Evolutionary conservation across 2,113 vertebrate species (phyloP).

Genomic region (Myrmecobius fasciatus): DNA sequence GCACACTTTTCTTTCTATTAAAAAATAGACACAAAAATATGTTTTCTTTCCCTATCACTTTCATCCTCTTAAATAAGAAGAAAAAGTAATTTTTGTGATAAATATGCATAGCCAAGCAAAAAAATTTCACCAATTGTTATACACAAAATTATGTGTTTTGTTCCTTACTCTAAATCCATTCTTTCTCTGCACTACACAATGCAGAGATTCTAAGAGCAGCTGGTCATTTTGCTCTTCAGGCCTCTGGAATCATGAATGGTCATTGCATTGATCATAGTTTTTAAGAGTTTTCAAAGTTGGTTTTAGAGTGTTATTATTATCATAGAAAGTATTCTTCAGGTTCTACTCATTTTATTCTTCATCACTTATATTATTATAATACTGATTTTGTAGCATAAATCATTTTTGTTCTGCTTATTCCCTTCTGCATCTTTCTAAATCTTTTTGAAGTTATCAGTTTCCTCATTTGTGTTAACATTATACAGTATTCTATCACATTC

Average conservation of each 20-base stretch:
- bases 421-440: neutral
- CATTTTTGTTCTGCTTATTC: neutral
- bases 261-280: neutral
- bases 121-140: too few relatives aligned
- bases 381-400: neutral
- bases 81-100: too few relatives aligned
- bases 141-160: too few relatives aligned
- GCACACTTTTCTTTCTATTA: neutral
- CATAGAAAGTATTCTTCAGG: neutral
- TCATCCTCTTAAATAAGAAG: too few relatives aligned
- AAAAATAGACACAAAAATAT: neutral
- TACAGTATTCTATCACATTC: neutral
- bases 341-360: neutral
- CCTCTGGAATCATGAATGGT: neutral
- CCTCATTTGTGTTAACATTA: neutral
- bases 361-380: neutral
- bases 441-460: neutral
- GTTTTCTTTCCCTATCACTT: too few relatives aligned
- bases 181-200: too few relatives aligned
- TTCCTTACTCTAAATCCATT: too few relatives aligned
- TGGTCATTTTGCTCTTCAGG: neutral
- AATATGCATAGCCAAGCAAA: too few relatives aligned
- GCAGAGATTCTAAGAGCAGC: too few relatives aligned
- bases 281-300: neutral
- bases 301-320: neutral